A percentile compares a stretch with the other conserved stretches of the same genome.
phyloP scores from a whole-genome alignment of 2,113 vertebrate species.

The Daubentonia madagascariensis region DNA sequence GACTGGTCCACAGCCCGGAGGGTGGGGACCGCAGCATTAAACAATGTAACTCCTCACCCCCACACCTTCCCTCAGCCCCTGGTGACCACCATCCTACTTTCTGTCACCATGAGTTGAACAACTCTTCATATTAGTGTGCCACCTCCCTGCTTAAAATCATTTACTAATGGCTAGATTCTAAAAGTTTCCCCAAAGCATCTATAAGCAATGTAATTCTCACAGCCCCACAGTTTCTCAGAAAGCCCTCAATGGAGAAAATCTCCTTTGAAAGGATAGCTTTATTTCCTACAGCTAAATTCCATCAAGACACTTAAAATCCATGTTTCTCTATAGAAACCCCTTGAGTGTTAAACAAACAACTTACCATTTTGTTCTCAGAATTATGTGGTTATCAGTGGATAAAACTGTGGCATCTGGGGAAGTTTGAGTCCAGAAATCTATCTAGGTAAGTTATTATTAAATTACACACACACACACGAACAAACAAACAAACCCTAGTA shows the following conservation, averaged over 20 bases:
- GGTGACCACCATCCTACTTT: too few relatives aligned
- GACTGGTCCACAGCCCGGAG: too few relatives aligned
- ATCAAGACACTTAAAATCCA: background rate
- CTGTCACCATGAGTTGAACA: background rate
- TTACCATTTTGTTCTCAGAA: background rate
- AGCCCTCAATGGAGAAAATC: background rate
- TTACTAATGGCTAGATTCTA: background rate
- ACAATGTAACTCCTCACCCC: background rate
- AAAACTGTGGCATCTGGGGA: background rate
- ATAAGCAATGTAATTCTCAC: background rate
- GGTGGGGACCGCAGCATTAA: background rate
- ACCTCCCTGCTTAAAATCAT: background rate
- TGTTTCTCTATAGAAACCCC: background rate
- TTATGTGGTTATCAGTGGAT: background rate
- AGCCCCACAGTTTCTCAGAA: background rate
- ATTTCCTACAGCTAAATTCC: background rate
- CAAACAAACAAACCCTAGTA: background rate
- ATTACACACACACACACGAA: background rate
- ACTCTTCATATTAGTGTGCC: rapidly evolving
- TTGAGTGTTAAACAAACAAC: background rate
- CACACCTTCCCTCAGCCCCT: background rate
- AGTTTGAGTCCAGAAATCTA: background rate
- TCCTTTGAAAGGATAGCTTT: background rate
- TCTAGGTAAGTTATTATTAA: background rate
- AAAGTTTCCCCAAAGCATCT: background rate